Evolutionary conservation across 2,113 vertebrate species (phyloP).

Genomic region (Cnemophilus loriae): DNA sequence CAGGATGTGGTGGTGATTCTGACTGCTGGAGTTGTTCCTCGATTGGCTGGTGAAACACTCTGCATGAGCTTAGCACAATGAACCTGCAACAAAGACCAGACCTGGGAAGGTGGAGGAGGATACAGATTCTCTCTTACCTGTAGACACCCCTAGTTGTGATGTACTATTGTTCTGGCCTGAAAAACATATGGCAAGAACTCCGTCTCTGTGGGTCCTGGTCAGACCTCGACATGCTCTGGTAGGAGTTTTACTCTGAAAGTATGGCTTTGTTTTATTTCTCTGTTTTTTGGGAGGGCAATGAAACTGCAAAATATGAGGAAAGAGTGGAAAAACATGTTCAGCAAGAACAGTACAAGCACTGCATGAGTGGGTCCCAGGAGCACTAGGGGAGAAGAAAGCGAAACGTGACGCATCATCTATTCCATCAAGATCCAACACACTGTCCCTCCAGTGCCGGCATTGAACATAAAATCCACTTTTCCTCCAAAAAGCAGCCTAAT

Average conservation of each 20-base stretch:
- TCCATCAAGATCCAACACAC: not conserved
- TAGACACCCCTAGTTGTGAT: not conserved
- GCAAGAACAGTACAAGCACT: not conserved
- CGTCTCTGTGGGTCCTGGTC: not conserved
- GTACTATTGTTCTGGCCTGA: not conserved
- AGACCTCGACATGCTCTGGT: not conserved
- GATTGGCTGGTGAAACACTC: not conserved
- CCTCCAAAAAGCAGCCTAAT: slow-evolving; percentile 6
- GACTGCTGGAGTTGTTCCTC: not conserved
- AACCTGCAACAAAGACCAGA: not conserved
- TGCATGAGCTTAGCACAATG: not conserved
- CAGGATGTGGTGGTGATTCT: not conserved
- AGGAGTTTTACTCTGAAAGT: not conserved
- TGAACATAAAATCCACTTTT: not conserved
- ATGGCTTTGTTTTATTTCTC: not conserved
- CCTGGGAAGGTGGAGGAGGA: not conserved
- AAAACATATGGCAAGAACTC: not conserved
- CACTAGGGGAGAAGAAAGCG: not conserved
- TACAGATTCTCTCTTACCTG: not conserved
- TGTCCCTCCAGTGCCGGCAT: not conserved
- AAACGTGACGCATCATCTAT: not conserved
- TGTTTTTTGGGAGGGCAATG: not conserved
- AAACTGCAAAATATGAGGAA: not conserved
- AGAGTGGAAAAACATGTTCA: slow-evolving; percentile 16
- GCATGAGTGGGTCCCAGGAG: not conserved